Evolutionary conservation across 2,888 invertebrate genomes (phyloP).

Genomic region (Tachina grossa): DNA sequence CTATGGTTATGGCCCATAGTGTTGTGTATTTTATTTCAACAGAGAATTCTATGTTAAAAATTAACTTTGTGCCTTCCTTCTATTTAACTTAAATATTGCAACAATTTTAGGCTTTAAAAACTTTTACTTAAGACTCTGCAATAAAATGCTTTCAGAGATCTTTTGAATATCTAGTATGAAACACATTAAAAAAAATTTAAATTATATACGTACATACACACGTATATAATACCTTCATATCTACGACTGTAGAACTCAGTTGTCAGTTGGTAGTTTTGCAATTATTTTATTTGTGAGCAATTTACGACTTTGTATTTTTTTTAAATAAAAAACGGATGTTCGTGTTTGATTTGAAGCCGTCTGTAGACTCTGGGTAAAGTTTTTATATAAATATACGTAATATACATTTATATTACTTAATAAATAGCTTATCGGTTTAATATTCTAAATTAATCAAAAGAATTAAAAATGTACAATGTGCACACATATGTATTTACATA

Average conservation of each 20-base stretch:
- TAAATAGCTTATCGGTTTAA: conserved; percentile 33
- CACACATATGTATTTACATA: neutral
- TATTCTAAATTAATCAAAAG: conserved; percentile 37
- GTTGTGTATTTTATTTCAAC: too few relatives aligned
- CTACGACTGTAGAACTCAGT: neutral
- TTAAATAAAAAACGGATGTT: conserved; percentile 46
- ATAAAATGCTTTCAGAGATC: too few relatives aligned
- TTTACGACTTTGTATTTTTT: neutral
- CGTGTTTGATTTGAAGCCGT: conserved; percentile 5
- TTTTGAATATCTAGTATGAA: too few relatives aligned
- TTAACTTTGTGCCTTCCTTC: too few relatives aligned
- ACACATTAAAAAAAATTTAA: too few relatives aligned
- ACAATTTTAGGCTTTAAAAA: too few relatives aligned
- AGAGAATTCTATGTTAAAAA: too few relatives aligned
- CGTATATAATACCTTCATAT: neutral
- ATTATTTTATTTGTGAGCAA: neutral
- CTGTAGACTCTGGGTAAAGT: neutral
- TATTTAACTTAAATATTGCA: too few relatives aligned
- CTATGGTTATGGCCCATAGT: too few relatives aligned
- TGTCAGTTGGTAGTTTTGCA: neutral
- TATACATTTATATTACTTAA: conserved; percentile 6
- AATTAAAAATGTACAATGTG: conserved; percentile 28
- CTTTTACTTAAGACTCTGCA: too few relatives aligned
- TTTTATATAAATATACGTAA: neutral
- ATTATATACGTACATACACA: neutral